phyloP scores from a whole-genome alignment of 2,113 vertebrate genomes.

The Phalacrocorax brasilianus region DNA sequence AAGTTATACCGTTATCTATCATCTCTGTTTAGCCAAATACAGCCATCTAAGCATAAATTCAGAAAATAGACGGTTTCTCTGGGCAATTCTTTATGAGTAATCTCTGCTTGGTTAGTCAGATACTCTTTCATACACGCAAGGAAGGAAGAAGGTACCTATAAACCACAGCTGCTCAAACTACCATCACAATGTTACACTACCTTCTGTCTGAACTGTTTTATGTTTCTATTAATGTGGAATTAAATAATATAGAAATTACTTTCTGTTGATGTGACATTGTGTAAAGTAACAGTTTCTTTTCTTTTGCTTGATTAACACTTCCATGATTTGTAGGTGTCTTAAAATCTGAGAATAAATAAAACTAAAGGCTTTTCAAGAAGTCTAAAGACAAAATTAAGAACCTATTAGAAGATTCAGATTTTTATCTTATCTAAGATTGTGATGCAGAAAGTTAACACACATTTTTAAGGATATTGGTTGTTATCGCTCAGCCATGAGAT shows the following conservation, averaged over 20 bases:
- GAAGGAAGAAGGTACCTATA: neutral
- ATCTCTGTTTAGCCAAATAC: neutral
- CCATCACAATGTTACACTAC: neutral
- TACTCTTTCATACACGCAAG: neutral
- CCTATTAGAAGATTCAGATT: neutral
- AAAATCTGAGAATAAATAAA: neutral
- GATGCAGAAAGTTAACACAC: neutral
- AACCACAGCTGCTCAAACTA: neutral
- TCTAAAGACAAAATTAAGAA: neutral
- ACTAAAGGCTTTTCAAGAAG: neutral
- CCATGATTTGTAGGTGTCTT: neutral
- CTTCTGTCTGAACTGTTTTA: neutral
- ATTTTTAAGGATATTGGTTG: neutral
- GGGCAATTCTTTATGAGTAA: neutral
- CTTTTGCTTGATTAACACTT: neutral
- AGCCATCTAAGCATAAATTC: neutral
- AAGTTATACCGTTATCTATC: neutral
- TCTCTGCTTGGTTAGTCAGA: neutral
- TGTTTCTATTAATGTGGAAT: neutral
- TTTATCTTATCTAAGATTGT: neutral
- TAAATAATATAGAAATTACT: neutral
- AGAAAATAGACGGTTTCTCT: neutral
- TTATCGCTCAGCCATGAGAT: neutral
- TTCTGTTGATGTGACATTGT: neutral
- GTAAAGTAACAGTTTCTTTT: neutral